Conservation (phyloP, 1,140 invertebrate species). For the Octopus bimaculoides region DNA sequence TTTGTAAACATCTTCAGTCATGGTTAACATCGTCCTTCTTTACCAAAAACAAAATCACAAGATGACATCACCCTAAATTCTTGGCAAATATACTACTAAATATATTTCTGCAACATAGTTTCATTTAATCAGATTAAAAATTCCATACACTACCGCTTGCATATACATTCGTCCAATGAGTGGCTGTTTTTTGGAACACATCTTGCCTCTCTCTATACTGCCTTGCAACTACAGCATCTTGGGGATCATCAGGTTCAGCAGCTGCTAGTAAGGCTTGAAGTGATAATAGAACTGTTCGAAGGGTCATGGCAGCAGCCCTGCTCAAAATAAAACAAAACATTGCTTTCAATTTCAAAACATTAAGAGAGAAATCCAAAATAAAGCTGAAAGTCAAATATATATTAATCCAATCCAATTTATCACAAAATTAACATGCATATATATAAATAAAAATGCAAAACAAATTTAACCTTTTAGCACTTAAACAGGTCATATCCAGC, state of each 20-base stretch:
- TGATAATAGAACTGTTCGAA: constrained; percentile 90
- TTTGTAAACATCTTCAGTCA: too few species aligned
- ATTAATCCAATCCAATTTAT: background rate
- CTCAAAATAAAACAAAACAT: background rate
- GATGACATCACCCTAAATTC: background rate
- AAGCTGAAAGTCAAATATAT: background rate
- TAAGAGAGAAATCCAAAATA: background rate
- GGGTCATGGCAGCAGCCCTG: constrained; percentile 96
- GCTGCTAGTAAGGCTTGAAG: constrained; percentile 87
- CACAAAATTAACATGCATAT: background rate
- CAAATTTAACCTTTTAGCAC: too few species aligned
- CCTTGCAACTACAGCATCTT: constrained; percentile 81
- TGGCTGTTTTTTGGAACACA: constrained; percentile 85
- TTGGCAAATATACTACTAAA: background rate
- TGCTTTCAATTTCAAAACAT: constrained; percentile 3
- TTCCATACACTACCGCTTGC: constrained; percentile 63
- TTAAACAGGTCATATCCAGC: too few species aligned
- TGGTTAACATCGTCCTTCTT: too few species aligned
- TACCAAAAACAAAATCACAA: too few species aligned
- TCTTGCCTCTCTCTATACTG: constrained; percentile 88
- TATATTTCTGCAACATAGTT: background rate
- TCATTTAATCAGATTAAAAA: background rate
- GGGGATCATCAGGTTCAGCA: constrained; percentile 94
- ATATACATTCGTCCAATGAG: constrained; percentile 93
- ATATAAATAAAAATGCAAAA: background rate